These are phyloP conservation scores for Thaumatotibia leucotreta DNA, from an alignment of 1,140 invertebrate species.

Conservation along the genomic window DNA sequence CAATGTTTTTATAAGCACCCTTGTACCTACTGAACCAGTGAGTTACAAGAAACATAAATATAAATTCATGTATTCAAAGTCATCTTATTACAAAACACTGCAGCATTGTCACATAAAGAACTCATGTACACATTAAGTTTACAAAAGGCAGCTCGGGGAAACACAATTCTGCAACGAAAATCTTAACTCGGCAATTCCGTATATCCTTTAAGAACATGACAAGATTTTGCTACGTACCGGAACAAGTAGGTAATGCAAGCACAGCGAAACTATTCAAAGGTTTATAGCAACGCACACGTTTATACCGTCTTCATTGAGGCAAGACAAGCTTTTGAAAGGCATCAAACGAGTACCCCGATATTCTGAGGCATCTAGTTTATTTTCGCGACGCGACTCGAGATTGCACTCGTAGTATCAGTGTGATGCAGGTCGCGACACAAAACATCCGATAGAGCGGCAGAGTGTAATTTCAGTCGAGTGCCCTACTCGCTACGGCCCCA, in stretches of 20 bases:
- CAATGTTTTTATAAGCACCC: too few relatives aligned
- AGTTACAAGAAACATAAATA: too few relatives aligned
- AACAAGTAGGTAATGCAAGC: neutral
- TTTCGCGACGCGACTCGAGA: constrained; percentile 25
- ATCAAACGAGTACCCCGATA: constrained; percentile 13
- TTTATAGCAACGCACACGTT: neutral
- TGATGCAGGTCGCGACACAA: constrained; percentile 56
- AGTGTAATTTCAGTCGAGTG: constrained; percentile 66
- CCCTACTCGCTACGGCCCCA: constrained; percentile 42
- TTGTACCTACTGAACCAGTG: too few relatives aligned
- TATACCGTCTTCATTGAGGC: constrained; percentile 3
- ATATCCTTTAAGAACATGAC: neutral
- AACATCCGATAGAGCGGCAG: constrained; percentile 60
- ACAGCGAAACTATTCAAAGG: constrained; percentile 3
- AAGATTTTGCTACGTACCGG: neutral
- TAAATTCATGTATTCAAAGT: too few relatives aligned
- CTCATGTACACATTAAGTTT: neutral
- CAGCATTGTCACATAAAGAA: neutral
- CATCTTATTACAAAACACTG: neutral
- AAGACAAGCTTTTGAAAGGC: constrained; percentile 13
- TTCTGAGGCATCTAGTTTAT: constrained; percentile 20
- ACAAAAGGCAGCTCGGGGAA: neutral
- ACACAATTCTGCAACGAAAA: neutral
- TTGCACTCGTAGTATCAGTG: constrained; percentile 29
- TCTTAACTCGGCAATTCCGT: neutral